Evolutionary conservation across 2,113 vertebrate species (phyloP).

Genomic region (Perca schrenkii): DNA sequence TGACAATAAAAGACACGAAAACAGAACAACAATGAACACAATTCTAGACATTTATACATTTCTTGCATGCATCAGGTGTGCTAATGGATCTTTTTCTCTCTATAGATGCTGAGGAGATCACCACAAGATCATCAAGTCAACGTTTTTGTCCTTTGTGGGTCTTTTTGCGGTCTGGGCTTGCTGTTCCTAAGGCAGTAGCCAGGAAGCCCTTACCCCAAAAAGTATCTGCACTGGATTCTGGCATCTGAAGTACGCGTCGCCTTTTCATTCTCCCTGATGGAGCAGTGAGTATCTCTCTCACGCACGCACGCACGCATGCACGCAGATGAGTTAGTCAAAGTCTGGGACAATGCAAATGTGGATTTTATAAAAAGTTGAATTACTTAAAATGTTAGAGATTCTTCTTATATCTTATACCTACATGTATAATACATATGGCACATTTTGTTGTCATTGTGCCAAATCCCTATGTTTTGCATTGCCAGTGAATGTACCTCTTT

Average conservation of each 20-base stretch:
- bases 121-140: neutral
- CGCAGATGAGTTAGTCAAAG: neutral
- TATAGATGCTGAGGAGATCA: slow-evolving; percentile 21
- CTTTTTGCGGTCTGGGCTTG: slow-evolving; percentile 99
- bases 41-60: neutral
- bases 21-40: no score
- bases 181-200: slow-evolving; percentile 92
- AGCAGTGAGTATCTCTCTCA: slow-evolving; percentile 23
- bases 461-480: neutral
- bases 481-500: neutral
- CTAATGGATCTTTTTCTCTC: slow-evolving; percentile 32
- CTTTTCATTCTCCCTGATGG: slow-evolving; percentile 27
- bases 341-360: neutral
- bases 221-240: slow-evolving; percentile 91
- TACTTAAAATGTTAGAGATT: neutral
- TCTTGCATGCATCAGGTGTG: neutral
- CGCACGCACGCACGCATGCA: no score
- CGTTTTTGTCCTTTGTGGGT: slow-evolving; percentile 86
- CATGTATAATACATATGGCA: neutral
- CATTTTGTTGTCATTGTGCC: neutral
- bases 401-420: neutral
- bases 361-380: neutral
- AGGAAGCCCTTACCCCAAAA: slow-evolving; percentile 99
- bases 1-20: no score
- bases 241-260: slow-evolving; percentile 56